Conservation (phyloP, 2,888 invertebrate genomes). For the Pogonocherus hispidulus region DNA sequence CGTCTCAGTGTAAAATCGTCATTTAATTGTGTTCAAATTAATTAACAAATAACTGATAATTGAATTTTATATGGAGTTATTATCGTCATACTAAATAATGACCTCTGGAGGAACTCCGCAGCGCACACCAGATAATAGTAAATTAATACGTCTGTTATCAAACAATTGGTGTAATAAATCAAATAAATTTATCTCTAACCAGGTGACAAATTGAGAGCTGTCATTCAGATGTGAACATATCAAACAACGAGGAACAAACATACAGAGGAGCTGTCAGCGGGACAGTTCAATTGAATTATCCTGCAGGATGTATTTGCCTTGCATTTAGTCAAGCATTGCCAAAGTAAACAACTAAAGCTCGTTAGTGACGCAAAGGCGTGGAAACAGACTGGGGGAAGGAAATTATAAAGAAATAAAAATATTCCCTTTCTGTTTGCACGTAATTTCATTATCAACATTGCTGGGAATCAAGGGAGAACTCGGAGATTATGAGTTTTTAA, state of each 20-base stretch:
- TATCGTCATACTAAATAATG: not conserved
- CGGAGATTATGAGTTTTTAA: conserved; percentile 29
- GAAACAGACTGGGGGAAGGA: not conserved
- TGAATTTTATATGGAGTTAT: too few species aligned
- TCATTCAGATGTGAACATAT: conserved; percentile 42
- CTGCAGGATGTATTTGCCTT: conserved; percentile 45
- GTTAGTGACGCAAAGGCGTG: conserved; percentile 13
- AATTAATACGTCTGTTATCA: conserved; percentile 25
- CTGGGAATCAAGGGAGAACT: conserved; percentile 30
- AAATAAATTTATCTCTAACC: conserved; percentile 21
- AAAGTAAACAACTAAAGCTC: conserved; percentile 41
- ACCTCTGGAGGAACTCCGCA: not conserved
- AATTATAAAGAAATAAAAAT: conserved; percentile 22
- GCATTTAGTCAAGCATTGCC: conserved; percentile 44
- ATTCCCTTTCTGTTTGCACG: conserved; percentile 37
- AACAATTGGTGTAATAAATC: conserved; percentile 28
- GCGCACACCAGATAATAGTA: conserved; percentile 9
- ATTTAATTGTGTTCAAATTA: too few species aligned
- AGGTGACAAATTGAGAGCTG: conserved; percentile 34
- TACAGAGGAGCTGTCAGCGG: conserved; percentile 37
- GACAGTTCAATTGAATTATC: conserved; percentile 47
- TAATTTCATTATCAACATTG: conserved; percentile 33
- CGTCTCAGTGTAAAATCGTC: too few species aligned
- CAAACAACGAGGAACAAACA: conserved; percentile 22
- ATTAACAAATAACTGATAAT: too few species aligned